phyloP scores from a whole-genome alignment of 2,113 vertebrate species.

The Tragelaphus imberbis region DNA sequence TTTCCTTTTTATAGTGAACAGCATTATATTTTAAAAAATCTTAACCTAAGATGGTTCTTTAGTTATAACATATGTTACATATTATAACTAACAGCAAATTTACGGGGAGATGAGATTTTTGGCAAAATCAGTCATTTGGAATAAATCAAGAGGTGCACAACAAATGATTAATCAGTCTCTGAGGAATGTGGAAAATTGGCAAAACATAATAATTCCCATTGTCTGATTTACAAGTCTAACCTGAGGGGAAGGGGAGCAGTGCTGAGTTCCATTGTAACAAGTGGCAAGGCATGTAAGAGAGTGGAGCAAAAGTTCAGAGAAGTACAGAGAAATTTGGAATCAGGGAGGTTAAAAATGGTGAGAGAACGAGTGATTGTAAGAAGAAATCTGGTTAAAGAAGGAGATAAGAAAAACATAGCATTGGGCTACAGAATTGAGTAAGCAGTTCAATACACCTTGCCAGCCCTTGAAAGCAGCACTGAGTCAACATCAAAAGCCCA shows the following conservation, averaged over 20 bases:
- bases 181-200: not conserved
- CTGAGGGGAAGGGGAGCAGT: not conserved
- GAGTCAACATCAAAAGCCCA: not conserved
- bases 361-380: not conserved
- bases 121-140: not conserved
- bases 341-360: not conserved
- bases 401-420: not conserved
- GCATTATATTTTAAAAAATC: not conserved
- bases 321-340: not conserved
- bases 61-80: not conserved
- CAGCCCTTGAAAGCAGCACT: not conserved
- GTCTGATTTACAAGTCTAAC: not conserved
- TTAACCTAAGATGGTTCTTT: not conserved
- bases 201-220: not conserved
- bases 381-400: not conserved
- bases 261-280: not conserved
- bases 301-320: not conserved
- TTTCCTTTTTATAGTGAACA: not conserved
- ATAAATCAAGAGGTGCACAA: not conserved
- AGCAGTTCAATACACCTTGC: not conserved
- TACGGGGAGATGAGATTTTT: not conserved
- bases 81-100: not conserved
- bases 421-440: not conserved
- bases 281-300: not conserved
- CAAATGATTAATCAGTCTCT: not conserved